Base-by-base conservation (phyloP, 2,797 vertebrate species). In the Rhincodon typus region DNA sequence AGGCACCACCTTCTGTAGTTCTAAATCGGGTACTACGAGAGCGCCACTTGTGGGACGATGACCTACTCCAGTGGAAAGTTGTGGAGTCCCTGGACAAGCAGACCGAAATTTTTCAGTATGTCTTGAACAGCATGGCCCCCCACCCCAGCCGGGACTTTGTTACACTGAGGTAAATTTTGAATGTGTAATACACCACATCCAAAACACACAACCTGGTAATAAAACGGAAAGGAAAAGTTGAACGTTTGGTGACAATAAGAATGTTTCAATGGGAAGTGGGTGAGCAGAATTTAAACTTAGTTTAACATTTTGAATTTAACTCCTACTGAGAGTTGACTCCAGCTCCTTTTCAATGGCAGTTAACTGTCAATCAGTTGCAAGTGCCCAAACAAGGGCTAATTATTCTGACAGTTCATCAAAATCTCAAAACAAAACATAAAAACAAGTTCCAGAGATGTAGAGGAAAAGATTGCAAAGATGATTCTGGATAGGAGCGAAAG, bases 11-110 rank as follows among this genome's bases (percentile, higher is more conserved):
- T 0, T 98, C 98, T 0, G 98, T 99, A 27, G 99, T 99, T 72
- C 96, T 99, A 97, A 99, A 99, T 96, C 98, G 99, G 0, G 98
- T 99, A 96, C 97, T 99, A 96, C 97, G 99, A 96, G 99, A 99
- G 97, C 99, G 99, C 94, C 99, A 99, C 97, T 98, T 99, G 95
- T 99, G 99, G 99, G 99, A 99, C 0, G 98, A 99, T 87, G 99
- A 99, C 96, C 98, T 99, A 96, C 97, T 99, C 96, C 99, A 99
- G 96, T 99, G 99, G 98, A 99, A 99, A 97, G 97, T 99, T 42
- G 98, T 98, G 0, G 99, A 99, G 96, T 98, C 97, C 0, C 97
- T 99, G 96, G 99, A 99, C 98, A 98, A 98, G 96, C 98, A 99
- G 96, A 99, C 99, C 0, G 99, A 99, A 96, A 97, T 99, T 97